Evolutionary conservation across 1,140 invertebrate species (phyloP).

Genomic region (Bursaphelenchus mucronatus): DNA sequence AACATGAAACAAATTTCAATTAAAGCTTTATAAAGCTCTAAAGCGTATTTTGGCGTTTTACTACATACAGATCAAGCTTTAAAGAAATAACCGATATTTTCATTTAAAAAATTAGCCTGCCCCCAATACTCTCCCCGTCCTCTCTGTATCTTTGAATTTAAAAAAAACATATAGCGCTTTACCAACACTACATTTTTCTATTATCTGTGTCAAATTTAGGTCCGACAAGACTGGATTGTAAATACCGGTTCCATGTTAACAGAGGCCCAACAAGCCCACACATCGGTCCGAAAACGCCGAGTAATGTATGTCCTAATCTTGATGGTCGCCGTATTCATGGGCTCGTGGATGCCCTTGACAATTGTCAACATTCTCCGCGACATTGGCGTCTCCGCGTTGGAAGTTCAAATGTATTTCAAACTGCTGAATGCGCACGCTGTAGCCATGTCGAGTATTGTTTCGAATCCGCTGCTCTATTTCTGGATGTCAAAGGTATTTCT

Average conservation of each 20-base stretch:
- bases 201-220: slow-evolving; percentile 29
- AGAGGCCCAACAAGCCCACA: slow-evolving; percentile 59
- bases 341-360: slow-evolving; percentile 57
- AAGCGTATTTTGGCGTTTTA: too few species aligned
- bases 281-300: slow-evolving; percentile 55
- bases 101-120: too few species aligned
- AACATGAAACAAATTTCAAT: too few species aligned
- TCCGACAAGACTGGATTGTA: slow-evolving; percentile 58
- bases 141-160: too few species aligned
- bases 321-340: slow-evolving; percentile 59
- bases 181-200: too few species aligned
- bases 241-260: slow-evolving; percentile 58
- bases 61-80: too few species aligned
- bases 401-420: slow-evolving; percentile 59
- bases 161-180: too few species aligned
- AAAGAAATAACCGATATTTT: too few species aligned
- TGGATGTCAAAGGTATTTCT: slow-evolving; percentile 56
- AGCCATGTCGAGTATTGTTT: slow-evolving; percentile 60
- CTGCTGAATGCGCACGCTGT: slow-evolving; percentile 55
- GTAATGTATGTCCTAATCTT: slow-evolving; percentile 61
- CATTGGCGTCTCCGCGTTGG: slow-evolving; percentile 38
- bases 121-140: too few species aligned
- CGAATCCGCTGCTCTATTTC: slow-evolving; percentile 60
- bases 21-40: too few species aligned
- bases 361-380: slow-evolving; percentile 57